These are phyloP conservation scores for Cryptocephalus primarius DNA, from an alignment of 2,888 invertebrate species.

Conservation along the genomic window DNA sequence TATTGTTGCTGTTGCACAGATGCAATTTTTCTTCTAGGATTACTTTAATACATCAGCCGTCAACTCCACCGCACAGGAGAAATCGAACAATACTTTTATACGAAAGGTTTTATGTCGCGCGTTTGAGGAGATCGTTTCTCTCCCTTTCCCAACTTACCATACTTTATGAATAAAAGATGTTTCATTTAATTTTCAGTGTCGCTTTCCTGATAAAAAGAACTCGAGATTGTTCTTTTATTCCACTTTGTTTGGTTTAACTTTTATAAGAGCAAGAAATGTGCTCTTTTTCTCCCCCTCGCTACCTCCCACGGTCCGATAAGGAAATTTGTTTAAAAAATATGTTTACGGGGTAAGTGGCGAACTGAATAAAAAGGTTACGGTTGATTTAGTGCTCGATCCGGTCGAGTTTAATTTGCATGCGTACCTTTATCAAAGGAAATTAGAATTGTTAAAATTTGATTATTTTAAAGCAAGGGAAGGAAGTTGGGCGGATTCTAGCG, in stretches of 20 bases:
- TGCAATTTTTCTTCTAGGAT: no score
- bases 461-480: no score
- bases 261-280: neutral
- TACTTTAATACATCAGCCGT: slow-evolving; percentile 20
- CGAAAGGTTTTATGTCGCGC: slow-evolving; percentile 24
- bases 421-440: no score
- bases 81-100: slow-evolving; percentile 31
- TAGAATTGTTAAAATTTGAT: no score
- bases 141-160: slow-evolving; percentile 17
- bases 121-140: slow-evolving; percentile 22
- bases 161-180: slow-evolving; percentile 26
- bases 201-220: neutral
- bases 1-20: no score
- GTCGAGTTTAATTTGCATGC: no score
- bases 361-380: no score
- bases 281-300: neutral
- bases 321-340: no score
- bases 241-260: neutral
- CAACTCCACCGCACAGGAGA: slow-evolving; percentile 27
- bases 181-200: slow-evolving; percentile 23
- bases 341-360: no score
- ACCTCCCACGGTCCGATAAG: neutral
- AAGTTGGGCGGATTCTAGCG: no score
- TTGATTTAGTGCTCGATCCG: no score
- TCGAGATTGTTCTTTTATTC: neutral